These are phyloP conservation scores for Diarsia mendica DNA, from an alignment of 2,888 invertebrate species.

Conservation along the genomic window DNA sequence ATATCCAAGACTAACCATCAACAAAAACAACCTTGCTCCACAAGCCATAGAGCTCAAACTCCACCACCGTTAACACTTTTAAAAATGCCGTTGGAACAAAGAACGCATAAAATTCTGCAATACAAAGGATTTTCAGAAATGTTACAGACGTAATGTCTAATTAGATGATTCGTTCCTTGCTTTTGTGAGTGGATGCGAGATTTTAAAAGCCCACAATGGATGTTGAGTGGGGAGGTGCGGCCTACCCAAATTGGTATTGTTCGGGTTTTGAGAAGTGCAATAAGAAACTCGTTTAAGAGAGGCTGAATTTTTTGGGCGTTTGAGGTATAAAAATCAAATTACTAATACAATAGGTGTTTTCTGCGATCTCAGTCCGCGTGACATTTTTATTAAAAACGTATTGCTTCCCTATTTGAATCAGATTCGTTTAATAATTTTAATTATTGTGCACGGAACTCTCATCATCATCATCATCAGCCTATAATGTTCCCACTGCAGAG, in stretches of 20 bases:
- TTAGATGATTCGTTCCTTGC: slow-evolving; percentile 84
- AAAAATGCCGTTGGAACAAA: slow-evolving; percentile 84
- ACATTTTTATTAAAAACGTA: too few relatives aligned
- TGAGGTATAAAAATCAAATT: slow-evolving; percentile 2
- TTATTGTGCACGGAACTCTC: too few relatives aligned
- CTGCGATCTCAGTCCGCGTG: too few relatives aligned
- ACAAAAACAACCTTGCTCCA: slow-evolving; percentile 71
- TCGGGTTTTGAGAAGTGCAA: slow-evolving; percentile 10
- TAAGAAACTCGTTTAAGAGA: slow-evolving; percentile 11
- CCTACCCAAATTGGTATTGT: slow-evolving; percentile 44
- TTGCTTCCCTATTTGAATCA: too few relatives aligned
- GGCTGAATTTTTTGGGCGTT: not conserved
- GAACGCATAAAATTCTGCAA: slow-evolving; percentile 87
- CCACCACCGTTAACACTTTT: slow-evolving; percentile 58
- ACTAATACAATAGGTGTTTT: not conserved
- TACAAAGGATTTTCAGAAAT: slow-evolving; percentile 88
- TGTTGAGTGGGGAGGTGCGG: slow-evolving; percentile 38
- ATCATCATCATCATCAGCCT: too few relatives aligned
- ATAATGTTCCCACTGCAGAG: too few relatives aligned
- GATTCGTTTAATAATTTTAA: too few relatives aligned
- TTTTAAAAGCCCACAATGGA: slow-evolving; percentile 59
- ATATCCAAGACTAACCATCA: slow-evolving; percentile 73
- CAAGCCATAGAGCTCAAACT: slow-evolving; percentile 70
- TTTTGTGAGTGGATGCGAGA: slow-evolving; percentile 67
- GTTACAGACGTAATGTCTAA: slow-evolving; percentile 87